Evolutionary conservation across 2,888 invertebrate genomes (phyloP).

Genomic region (Polymixis flavicincta): DNA sequence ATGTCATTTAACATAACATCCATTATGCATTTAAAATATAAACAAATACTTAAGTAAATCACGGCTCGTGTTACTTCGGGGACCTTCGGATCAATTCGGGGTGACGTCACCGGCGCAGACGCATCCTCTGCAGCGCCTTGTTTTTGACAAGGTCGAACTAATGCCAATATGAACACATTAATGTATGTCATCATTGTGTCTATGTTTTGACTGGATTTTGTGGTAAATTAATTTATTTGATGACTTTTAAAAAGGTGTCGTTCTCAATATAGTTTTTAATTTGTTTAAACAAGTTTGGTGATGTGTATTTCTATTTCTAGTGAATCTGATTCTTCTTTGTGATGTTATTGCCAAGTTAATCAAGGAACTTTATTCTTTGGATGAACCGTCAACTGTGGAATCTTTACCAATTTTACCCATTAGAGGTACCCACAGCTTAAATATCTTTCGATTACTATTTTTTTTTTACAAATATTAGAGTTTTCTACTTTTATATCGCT

Average conservation of each 20-base stretch:
- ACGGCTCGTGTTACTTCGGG: constrained; percentile 17
- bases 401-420: too few relatives aligned
- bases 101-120: constrained; percentile 55
- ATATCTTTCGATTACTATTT: too few relatives aligned
- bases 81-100: constrained; percentile 47
- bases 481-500: too few relatives aligned
- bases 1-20: constrained; percentile 15
- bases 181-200: constrained; percentile 33
- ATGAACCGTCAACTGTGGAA: not conserved
- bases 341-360: not conserved
- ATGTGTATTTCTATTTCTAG: not conserved
- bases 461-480: too few relatives aligned
- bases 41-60: constrained; percentile 36
- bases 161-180: constrained; percentile 46
- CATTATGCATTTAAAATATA: constrained; percentile 6
- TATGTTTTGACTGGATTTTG: constrained; percentile 39
- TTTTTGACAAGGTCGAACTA: constrained; percentile 54
- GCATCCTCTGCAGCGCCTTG: constrained; percentile 59
- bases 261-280: not conserved
- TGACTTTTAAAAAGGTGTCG: not conserved
- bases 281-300: constrained; percentile 8
- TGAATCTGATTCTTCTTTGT: not conserved
- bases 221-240: constrained; percentile 36
- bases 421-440: too few relatives aligned
- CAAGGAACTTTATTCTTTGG: not conserved